phyloP scores from a whole-genome alignment of 2,797 vertebrate genomes.

The Holocentrus rufus region DNA sequence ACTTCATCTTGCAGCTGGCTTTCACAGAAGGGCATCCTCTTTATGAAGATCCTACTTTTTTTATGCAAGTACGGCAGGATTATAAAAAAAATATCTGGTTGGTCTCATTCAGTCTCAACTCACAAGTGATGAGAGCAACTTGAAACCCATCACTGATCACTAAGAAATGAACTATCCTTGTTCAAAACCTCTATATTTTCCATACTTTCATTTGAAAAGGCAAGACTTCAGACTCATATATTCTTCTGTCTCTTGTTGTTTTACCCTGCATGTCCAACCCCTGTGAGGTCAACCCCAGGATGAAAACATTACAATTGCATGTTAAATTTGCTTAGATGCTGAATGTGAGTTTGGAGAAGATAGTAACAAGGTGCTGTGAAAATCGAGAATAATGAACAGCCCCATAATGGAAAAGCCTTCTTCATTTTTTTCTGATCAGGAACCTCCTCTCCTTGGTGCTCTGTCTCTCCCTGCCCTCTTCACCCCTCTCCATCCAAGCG shows the following conservation, averaged over 20 bases:
- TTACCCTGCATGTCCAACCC: background rate
- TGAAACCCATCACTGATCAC: background rate
- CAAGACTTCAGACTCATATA: background rate
- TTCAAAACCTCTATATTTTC: background rate
- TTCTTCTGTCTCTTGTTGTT: background rate
- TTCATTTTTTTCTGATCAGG: conserved; percentile 63
- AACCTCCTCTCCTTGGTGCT: conserved; percentile 17
- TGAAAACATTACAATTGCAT: background rate
- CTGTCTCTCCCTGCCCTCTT: conserved; percentile 22
- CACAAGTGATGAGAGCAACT: background rate
- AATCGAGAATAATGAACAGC: conserved; percentile 36
- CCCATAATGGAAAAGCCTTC: conserved; percentile 22
- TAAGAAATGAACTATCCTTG: background rate
- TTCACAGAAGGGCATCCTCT: conserved; percentile 33
- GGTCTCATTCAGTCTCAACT: background rate
- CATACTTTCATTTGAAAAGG: background rate
- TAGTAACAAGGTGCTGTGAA: background rate
- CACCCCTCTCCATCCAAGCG: conserved; percentile 33
- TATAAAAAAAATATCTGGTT: background rate
- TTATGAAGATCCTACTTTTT: conserved; percentile 21
- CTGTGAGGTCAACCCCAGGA: background rate
- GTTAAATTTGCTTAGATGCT: conserved; percentile 10
- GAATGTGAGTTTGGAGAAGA: background rate
- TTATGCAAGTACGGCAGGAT: conserved; percentile 4
- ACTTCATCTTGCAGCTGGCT: conserved; percentile 44